Conservation (phyloP, 1,140 invertebrate species). For the Pogonomyrmex barbatus region DNA sequence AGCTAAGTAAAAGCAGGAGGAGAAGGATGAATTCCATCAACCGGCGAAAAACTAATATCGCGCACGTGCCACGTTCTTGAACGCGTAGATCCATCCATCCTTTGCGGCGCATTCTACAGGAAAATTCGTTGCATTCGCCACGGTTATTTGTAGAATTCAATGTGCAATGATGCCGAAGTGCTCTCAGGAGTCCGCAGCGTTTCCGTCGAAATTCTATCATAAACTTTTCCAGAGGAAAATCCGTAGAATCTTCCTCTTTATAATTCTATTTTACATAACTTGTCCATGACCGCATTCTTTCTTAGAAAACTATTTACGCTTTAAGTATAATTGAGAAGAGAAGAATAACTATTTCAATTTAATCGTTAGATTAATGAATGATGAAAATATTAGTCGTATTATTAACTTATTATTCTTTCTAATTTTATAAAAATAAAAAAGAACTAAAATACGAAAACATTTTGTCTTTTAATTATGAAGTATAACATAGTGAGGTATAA, state of each 20-base stretch:
- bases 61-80: conserved; percentile 39
- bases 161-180: conserved; percentile 55
- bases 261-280: conserved; percentile 2
- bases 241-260: not conserved
- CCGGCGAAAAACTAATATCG: conserved; percentile 47
- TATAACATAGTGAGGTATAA: not conserved
- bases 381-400: not conserved
- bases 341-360: not conserved
- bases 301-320: not conserved
- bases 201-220: conserved; percentile 44
- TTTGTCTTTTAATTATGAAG: not conserved
- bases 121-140: conserved; percentile 48
- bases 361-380: conserved; percentile 10
- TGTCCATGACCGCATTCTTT: not conserved
- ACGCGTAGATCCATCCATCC: conserved; percentile 23
- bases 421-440: not conserved
- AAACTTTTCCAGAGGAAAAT: not conserved
- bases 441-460: not conserved
- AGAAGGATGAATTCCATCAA: conserved; percentile 28
- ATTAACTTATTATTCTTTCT: not conserved
- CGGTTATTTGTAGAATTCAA: conserved; percentile 60
- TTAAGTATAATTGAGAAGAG: not conserved
- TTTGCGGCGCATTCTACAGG: conserved; percentile 39
- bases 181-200: conserved; percentile 11
- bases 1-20: not conserved